Evolutionary conservation across 2,113 vertebrate species (phyloP).

Genomic region (Atractosteus spatula): DNA sequence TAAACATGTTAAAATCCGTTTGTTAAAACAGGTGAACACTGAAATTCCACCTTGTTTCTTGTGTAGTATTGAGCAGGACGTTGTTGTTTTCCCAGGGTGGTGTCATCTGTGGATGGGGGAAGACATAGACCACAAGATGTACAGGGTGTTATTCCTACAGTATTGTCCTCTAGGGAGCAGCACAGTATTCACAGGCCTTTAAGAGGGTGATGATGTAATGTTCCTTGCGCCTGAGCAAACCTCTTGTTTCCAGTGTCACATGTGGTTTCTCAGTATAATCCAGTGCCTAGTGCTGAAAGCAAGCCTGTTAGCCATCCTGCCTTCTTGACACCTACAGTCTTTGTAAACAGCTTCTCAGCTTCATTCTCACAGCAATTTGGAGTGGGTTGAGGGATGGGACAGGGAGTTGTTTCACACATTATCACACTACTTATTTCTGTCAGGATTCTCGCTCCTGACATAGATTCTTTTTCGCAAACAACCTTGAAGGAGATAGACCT

Average conservation of each 20-base stretch:
- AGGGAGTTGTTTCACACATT: too few relatives aligned
- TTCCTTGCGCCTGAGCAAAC: constrained; percentile 37
- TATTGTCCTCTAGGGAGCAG: constrained; percentile 51
- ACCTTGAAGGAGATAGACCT: too few relatives aligned
- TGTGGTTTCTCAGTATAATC: constrained; percentile 40
- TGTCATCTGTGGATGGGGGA: constrained; percentile 4
- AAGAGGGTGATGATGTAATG: constrained; percentile 60
- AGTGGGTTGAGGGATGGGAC: too few relatives aligned
- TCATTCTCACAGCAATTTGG: too few relatives aligned
- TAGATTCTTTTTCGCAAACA: too few relatives aligned
- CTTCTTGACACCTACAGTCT: constrained; percentile 4
- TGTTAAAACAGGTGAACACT: too few relatives aligned
- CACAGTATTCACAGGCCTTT: constrained; percentile 55
- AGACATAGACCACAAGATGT: constrained; percentile 4
- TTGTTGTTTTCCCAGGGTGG: constrained; percentile 9
- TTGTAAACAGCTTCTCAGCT: not conserved
- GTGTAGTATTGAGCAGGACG: not conserved
- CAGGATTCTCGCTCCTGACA: too few relatives aligned
- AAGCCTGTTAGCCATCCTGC: constrained; percentile 24
- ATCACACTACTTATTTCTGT: too few relatives aligned
- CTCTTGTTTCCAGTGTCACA: constrained; percentile 65
- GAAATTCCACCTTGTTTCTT: not conserved
- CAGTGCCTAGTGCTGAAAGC: constrained; percentile 18
- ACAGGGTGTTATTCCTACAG: constrained; percentile 34
- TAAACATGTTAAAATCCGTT: too few relatives aligned